These are phyloP conservation scores for Himantopus leucocephalus DNA, from an alignment of 2,113 vertebrate species.

Conservation along the genomic window DNA sequence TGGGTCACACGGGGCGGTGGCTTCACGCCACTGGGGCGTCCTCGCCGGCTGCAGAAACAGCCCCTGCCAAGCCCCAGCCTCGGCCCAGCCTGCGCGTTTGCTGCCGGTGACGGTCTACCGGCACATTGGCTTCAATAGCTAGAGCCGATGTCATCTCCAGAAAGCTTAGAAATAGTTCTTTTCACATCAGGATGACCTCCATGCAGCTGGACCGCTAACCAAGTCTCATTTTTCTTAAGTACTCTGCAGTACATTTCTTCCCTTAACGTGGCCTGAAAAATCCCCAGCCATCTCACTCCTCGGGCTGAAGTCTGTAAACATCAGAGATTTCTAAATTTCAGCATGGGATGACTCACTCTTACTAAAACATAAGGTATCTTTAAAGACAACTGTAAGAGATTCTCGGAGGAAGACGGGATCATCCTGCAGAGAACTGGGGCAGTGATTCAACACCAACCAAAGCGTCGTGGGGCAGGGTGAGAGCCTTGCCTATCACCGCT, in stretches of 20 bases:
- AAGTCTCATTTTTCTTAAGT: background rate
- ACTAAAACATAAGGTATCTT: background rate
- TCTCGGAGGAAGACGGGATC: background rate
- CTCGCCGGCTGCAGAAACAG: accelerated
- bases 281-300: background rate
- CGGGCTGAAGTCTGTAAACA: background rate
- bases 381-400: background rate
- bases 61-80: background rate
- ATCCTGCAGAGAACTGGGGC: background rate
- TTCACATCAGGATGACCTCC: background rate
- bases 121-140: accelerated
- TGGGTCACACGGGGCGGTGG: background rate
- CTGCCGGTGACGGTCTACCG: background rate
- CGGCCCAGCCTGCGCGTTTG: background rate
- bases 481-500: accelerated
- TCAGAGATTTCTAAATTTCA: background rate
- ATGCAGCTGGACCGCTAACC: background rate
- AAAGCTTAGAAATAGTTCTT: background rate
- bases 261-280: background rate
- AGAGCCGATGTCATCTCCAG: background rate
- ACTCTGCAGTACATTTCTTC: background rate
- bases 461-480: accelerated
- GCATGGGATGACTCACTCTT: background rate
- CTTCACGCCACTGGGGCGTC: background rate
- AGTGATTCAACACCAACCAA: background rate